Base-by-base conservation (phyloP, 2,797 vertebrate genomes). In the Heterohyrax brucei region DNA sequence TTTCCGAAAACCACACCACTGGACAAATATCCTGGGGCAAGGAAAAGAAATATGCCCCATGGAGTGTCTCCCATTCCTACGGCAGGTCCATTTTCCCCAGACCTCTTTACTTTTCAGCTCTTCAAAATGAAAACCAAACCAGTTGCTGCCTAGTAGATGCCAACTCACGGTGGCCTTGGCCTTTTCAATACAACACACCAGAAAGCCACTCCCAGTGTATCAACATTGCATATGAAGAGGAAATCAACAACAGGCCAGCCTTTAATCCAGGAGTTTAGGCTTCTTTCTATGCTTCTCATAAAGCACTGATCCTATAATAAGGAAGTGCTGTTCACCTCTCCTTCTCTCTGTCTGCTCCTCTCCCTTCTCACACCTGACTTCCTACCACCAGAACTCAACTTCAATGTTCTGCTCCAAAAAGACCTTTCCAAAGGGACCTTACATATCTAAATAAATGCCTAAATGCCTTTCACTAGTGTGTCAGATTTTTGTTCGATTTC, bases 101-200 rank as follows among this genome's bases (percentile, higher is more conserved):
- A 62, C 22, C 44, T 68, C 59, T 90, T 85, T 70, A 82, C 22
- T 88, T 24, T 0, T 28, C 33, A 87, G 39, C 26, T 62, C 19
- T 79, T 62, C 24, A 26, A 90, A 78, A 10, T 28, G 7, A 72
- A 72, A 72, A 24, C 26, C 33, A 39, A 39, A 72, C 18, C n/a
- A 72, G n/a, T 72, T 72, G 33, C 18, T 21, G 2, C 21, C 70
- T 44, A 44, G 33, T 21, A 44, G 53, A 44, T 19, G 39, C 4
- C 19, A 22, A 39, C 33, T 73, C 33, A 73, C 22, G 70, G 70
- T 1, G 1, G 10, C 70, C 33, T 7, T 2, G 26, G 56, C 14
- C 28, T 86, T 93, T 81, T 79, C 64, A 95, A 73, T 26, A 33
- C 19, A 87, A 48, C 39, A 83, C 4, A 79, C 56, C 76, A 48